phyloP scores from a whole-genome alignment of 1,140 invertebrate species.

The Panulirus ornatus region DNA sequence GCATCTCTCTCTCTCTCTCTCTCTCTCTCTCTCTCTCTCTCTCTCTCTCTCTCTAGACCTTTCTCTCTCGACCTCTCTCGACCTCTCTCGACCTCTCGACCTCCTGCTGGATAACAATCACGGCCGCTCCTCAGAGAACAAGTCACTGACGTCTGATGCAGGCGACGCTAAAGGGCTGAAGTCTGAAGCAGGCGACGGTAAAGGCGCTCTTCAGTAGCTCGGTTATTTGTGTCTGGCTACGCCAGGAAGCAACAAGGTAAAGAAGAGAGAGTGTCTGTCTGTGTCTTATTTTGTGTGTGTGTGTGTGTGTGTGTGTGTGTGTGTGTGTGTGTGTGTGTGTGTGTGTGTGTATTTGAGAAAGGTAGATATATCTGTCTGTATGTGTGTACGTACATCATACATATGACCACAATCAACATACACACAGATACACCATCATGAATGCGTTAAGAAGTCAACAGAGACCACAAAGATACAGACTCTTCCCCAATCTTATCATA shows the following conservation, averaged over 20 bases:
- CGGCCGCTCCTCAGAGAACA: too few relatives aligned
- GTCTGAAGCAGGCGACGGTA: too few relatives aligned
- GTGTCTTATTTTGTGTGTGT: neutral
- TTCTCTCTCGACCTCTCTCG: too few relatives aligned
- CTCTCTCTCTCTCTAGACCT: too few relatives aligned
- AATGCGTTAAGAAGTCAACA: too few relatives aligned
- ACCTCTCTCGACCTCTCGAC: neutral
- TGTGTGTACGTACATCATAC: too few relatives aligned
- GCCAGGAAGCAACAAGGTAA: neutral
- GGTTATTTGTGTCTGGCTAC: neutral
- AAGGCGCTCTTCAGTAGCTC: neutral
- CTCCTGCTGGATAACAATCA: neutral
- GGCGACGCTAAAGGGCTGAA: too few relatives aligned
- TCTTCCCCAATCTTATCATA: neutral
- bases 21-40: neutral
- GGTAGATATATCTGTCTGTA: neutral
- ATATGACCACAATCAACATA: too few relatives aligned
- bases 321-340: slow-evolving; percentile 10
- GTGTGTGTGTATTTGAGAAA: neutral
- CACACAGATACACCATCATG: too few relatives aligned
- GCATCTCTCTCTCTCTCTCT: neutral
- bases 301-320: slow-evolving; percentile 2
- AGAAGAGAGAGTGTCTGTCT: neutral
- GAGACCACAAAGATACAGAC: too few relatives aligned
- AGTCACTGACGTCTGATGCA: too few relatives aligned